Conservation (phyloP, 2,113 vertebrate species). For the Ahaetulla prasina region DNA sequence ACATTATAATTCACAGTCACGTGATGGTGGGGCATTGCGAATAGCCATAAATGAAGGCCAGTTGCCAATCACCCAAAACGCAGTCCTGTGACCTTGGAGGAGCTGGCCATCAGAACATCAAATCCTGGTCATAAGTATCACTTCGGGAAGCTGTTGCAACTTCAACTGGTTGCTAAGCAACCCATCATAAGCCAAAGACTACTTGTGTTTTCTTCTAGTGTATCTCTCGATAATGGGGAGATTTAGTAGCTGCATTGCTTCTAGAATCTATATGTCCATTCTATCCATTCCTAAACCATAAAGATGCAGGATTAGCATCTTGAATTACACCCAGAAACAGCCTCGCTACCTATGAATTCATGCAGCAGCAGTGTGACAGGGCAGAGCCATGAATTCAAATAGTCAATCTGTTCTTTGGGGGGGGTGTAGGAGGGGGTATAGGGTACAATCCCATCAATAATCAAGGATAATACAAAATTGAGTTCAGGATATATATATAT, state of each 20-base stretch:
- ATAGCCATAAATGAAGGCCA: not conserved
- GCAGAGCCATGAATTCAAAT: not conserved
- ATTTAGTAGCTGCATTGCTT: not conserved
- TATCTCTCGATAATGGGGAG: not conserved
- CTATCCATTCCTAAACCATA: not conserved
- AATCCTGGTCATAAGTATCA: not conserved
- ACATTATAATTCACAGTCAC: not conserved
- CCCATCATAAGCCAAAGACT: not conserved
- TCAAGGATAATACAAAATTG: not conserved
- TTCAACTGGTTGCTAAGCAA: not conserved
- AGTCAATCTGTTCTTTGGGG: not conserved
- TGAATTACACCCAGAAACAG: not conserved
- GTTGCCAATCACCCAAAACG: not conserved
- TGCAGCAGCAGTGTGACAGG: not conserved
- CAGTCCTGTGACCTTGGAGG: not conserved
- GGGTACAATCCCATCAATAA: not conserved
- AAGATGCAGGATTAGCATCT: not conserved
- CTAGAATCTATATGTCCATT: not conserved
- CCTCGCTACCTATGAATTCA: not conserved
- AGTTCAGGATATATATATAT: not conserved
- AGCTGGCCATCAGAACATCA: not conserved
- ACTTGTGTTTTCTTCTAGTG: not conserved
- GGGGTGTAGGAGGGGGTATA: no score
- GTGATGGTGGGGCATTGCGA: not conserved
- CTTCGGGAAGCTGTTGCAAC: not conserved